These are phyloP conservation scores for Otus scops DNA, from an alignment of 2,797 vertebrate species.

Conservation along the genomic window DNA sequence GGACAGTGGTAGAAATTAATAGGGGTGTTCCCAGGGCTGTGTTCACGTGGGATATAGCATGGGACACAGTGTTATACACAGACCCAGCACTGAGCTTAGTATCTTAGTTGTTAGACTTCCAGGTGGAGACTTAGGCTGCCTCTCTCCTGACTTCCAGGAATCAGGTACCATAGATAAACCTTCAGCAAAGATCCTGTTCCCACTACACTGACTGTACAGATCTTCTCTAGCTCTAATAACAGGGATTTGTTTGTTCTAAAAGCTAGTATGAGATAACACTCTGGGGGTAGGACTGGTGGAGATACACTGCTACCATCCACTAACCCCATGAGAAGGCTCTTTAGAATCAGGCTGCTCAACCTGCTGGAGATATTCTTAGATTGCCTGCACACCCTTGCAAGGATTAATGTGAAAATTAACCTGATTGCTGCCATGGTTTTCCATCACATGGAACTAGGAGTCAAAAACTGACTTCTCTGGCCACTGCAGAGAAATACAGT, in stretches of 20 bases:
- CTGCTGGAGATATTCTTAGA: not conserved
- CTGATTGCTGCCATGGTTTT: not conserved
- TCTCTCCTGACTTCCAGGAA: not conserved
- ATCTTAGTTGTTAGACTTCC: not conserved
- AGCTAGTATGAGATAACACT: not conserved
- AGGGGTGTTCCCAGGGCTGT: not conserved
- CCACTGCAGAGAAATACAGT: not conserved
- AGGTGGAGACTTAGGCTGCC: not conserved
- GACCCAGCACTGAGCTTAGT: not conserved
- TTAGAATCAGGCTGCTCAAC: not conserved
- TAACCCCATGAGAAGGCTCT: not conserved
- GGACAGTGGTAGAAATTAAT: not conserved
- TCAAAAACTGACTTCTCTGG: not conserved
- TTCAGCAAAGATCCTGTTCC: not conserved
- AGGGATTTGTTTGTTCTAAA: not conserved
- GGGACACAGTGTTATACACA: not conserved
- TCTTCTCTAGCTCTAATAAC: not conserved
- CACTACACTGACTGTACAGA: not conserved
- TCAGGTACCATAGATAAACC: not conserved
- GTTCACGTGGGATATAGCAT: not conserved
- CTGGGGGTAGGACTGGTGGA: not conserved
- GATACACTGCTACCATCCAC: not conserved
- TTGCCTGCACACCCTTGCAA: accelerated
- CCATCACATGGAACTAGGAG: not conserved
- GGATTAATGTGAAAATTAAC: not conserved